Evolutionary conservation across 1,140 invertebrate species (phyloP).

Genomic region (Heliconius congener): DNA sequence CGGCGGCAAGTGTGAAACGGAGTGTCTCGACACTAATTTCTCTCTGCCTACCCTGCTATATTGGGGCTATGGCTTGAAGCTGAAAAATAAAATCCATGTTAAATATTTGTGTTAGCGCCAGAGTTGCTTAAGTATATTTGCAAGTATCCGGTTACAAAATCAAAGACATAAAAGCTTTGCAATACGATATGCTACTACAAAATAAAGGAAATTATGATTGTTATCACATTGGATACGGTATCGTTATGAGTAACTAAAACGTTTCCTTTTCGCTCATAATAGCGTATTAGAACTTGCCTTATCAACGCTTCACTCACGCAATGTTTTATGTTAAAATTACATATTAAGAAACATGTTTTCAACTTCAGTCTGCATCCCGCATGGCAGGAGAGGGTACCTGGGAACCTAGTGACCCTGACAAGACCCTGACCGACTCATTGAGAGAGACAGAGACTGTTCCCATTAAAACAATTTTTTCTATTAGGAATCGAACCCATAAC

Average conservation of each 20-base stretch:
- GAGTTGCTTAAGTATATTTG: constrained; percentile 6
- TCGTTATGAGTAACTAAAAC: background rate
- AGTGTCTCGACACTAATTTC: too few relatives aligned
- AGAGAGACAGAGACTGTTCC: too few relatives aligned
- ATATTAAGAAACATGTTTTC: background rate
- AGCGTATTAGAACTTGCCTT: background rate
- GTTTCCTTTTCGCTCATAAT: constrained; percentile 3
- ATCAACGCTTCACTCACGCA: background rate
- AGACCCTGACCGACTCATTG: too few relatives aligned
- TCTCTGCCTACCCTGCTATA: too few relatives aligned
- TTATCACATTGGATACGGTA: background rate
- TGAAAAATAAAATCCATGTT: background rate
- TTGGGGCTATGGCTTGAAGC: too few relatives aligned
- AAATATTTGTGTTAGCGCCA: background rate
- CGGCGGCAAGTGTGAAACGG: too few relatives aligned
- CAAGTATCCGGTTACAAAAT: background rate
- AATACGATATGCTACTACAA: constrained; percentile 1
- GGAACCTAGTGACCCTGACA: too few relatives aligned
- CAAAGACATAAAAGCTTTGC: constrained; percentile 4
- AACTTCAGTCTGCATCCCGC: too few relatives aligned
- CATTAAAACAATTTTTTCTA: too few relatives aligned
- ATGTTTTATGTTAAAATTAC: background rate
- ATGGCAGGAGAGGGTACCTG: too few relatives aligned
- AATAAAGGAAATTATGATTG: constrained; percentile 4
- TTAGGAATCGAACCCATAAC: too few relatives aligned